Conservation (phyloP, 2,888 invertebrate species). For the Amphipyra berbera region DNA sequence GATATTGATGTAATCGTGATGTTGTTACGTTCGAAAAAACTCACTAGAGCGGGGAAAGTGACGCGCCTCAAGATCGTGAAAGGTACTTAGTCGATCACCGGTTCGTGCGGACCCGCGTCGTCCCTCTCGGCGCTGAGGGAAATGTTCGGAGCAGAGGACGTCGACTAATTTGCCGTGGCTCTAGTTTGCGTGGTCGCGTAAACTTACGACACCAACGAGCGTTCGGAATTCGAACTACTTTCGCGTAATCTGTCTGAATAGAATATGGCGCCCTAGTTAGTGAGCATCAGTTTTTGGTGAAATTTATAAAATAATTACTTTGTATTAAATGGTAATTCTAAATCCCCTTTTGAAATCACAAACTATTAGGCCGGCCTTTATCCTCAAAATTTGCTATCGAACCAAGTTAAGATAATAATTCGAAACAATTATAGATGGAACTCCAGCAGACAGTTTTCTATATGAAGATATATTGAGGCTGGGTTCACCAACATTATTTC, state of each 20-base stretch:
- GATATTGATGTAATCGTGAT: conserved; percentile 87
- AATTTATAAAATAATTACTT: conserved; percentile 37
- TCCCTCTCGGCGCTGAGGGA: conserved; percentile 61
- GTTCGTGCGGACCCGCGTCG: conserved; percentile 69
- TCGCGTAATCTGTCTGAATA: conserved; percentile 86
- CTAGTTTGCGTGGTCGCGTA: conserved; percentile 70
- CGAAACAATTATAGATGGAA: not conserved
- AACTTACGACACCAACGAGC: conserved; percentile 84
- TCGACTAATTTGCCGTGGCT: conserved; percentile 74
- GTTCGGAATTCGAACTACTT: conserved; percentile 88
- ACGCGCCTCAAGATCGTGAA: conserved; percentile 87
- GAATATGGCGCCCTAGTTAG: conserved; percentile 81
- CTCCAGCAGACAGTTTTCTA: not conserved
- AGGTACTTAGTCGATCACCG: conserved; percentile 84
- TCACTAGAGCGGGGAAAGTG: conserved; percentile 88
- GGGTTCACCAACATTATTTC: too few relatives aligned
- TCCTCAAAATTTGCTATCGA: too few relatives aligned
- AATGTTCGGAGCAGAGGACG: conserved; percentile 52
- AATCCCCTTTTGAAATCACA: not conserved
- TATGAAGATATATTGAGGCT: not conserved
- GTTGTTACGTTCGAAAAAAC: conserved; percentile 88
- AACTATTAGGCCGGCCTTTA: not conserved
- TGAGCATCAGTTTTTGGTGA: conserved; percentile 47
- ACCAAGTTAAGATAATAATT: too few relatives aligned
- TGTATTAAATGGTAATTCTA: not conserved